Evolutionary conservation across 2,797 vertebrate genomes (phyloP), one percentile per base, ranked within the genome.

Genomic region (Cynopterus sphinx): DNA sequence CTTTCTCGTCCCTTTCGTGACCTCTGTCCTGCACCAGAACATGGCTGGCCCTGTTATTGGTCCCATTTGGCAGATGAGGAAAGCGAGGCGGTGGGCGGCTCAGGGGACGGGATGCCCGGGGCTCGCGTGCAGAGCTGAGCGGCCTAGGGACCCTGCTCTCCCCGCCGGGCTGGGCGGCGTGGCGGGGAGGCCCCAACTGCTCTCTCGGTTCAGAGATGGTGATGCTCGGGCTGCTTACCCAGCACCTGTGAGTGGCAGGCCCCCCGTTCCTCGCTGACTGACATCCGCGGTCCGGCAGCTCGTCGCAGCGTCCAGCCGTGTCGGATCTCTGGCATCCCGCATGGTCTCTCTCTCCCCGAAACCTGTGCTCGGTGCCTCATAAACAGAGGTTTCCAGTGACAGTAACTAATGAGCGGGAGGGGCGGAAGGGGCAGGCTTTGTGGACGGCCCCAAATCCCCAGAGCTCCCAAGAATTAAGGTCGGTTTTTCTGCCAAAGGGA

Each of bases 231-330:
- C 26, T 94, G 96, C 96, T 98, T 97, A 98, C 98, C 97, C 96
- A 3, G 41, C 91, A 90, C 95, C 97, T 97, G 89, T 97, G 96
- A 97, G 96, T 94, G 97, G 91, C 95, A 97, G 90, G 53, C 92
- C 94, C 94, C 70, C 84, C 96, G 97, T 90, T 98, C 92, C 91
- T 97, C 98, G 98, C 98, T 97, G 98, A 97, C 90, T 67, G 96
- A 85, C 78, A 93, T 82, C 90, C 97, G 78, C 0, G 5, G 87
- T 91, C 97, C 81, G 82, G 55, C 94, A 93, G 83, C 81, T 98
- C 90, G 93, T 98, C 90, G 85, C 78, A 81, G 78, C 91, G 55
- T 16, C 94, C 96, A 61, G 55, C 41, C 77, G 0, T 96, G 98
- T 97, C 97, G 97, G 97, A 98, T 98, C 75, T 87, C 82, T 7